Evolutionary conservation across 2,888 invertebrate genomes (phyloP), one percentile per base, ranked within the genome.

Genomic region (Pristionchus japonicus): DNA sequence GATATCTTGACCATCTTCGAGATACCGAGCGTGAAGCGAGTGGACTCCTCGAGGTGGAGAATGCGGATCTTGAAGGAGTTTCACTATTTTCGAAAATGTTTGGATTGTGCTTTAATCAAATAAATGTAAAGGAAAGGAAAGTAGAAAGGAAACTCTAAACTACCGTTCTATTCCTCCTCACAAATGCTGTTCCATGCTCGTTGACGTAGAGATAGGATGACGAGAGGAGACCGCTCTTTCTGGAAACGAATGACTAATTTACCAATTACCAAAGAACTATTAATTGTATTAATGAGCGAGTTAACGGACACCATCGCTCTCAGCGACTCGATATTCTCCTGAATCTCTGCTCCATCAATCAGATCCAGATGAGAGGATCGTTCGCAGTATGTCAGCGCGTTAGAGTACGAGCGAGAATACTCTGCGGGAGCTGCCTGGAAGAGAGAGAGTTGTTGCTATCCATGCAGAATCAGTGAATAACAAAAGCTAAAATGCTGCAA

Each of bases 331-430:
- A 86, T 49, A 49, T 86, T 86, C 6, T 70, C 70, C 40, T 52
- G 15, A 9, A 86, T 67, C 49, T 86, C 86, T 9, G 3, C 34
- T 27, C 64, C 70, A 57, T 70, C 70, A 70, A 70, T 47, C 86
- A 86, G 20, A 49, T 86, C 86, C 31, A 86, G 6, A 34, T 86
- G 47, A 27, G 43, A 43, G 1, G 31, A 20, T 20, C 86, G 31
- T 17, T 86, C 64, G 17, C 86, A 86, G 37, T 86, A 86, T 2
- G 70, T 23, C 1, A 86, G 70, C 20, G 86, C 86, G 20, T 70
- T 49, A 11, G 70, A 37, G 37, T 86, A 86, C 20, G 86, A 64
- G 9, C 31, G 27, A 17, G 70, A 47, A n/a, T 86, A 47, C 37
- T 31, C 37, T 3, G 49, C 9, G 20, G 70, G 67, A 0, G 70